Evolutionary conservation across 1,140 invertebrate genomes (phyloP).

Genomic region (Centruroides vittatus): DNA sequence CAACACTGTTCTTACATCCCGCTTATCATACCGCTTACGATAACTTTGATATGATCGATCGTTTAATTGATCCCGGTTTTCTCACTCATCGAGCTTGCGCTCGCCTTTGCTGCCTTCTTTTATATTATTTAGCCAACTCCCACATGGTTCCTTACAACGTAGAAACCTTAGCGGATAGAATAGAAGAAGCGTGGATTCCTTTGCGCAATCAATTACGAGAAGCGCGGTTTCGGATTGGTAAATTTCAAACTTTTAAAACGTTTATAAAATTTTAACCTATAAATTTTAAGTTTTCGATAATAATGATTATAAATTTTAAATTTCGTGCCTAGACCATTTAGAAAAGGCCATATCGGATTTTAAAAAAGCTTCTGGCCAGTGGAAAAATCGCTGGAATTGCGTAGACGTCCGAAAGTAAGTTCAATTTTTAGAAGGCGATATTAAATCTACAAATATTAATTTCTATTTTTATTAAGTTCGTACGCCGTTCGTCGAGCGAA

Average conservation of each 20-base stretch:
- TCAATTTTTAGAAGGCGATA: too few relatives aligned
- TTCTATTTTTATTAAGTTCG: conserved; percentile 9
- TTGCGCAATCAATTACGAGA: too few relatives aligned
- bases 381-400: too few relatives aligned
- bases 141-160: conserved; percentile 23
- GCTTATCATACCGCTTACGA: conserved; percentile 26
- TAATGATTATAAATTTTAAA: too few relatives aligned
- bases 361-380: too few relatives aligned
- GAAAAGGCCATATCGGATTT: too few relatives aligned
- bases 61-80: conserved; percentile 25
- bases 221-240: conserved; percentile 1
- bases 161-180: conserved; percentile 22
- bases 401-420: too few relatives aligned
- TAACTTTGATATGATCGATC: conserved; percentile 22
- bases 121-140: conserved; percentile 20
- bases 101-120: conserved; percentile 17
- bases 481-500: conserved; percentile 30
- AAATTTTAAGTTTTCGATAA: too few relatives aligned
- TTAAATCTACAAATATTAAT: too few relatives aligned
- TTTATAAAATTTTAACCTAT: too few relatives aligned
- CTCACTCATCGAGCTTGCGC: conserved; percentile 19
- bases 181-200: conserved; percentile 5
- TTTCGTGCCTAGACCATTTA: too few relatives aligned
- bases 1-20: conserved; percentile 17
- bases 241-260: too few relatives aligned